Percentiles rank a stretch among this genome's conserved stretches.
Evolutionary conservation across 1,140 invertebrate genomes (phyloP).

Genomic region (Drosophila athabasca): DNA sequence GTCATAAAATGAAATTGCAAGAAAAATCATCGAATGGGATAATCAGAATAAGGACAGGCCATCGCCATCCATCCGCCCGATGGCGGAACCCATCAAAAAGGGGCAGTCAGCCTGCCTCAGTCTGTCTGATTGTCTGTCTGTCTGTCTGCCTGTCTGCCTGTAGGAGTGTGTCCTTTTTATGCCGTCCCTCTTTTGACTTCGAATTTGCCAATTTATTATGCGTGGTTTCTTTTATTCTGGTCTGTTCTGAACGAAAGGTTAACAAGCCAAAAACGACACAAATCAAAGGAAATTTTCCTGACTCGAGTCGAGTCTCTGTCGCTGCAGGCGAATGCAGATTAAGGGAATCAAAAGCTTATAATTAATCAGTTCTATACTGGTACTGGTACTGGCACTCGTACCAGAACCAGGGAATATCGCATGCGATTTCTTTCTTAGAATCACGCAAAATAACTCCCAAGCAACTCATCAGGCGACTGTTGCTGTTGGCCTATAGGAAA

Average conservation of each 20-base stretch:
- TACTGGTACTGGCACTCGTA: too few species aligned
- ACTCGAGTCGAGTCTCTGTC: constrained; percentile 4
- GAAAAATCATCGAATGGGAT: constrained; percentile 54
- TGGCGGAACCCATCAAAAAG: constrained; percentile 43
- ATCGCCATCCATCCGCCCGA: constrained; percentile 3
- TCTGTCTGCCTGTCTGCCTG: constrained; percentile 15
- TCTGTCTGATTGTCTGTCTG: constrained; percentile 3
- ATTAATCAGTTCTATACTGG: constrained; percentile 36
- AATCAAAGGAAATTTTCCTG: constrained; percentile 45
- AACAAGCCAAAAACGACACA: constrained; percentile 43
- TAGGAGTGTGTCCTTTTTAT: constrained; percentile 56
- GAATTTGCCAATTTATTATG: constrained; percentile 58
- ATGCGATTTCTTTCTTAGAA: constrained; percentile 48
- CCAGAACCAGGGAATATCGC: constrained; percentile 28
- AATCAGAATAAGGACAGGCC: constrained; percentile 42
- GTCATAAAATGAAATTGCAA: constrained; percentile 72
- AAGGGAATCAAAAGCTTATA: constrained; percentile 49
- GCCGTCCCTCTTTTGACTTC: constrained; percentile 14
- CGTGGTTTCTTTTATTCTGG: constrained; percentile 39
- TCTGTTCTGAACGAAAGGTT: constrained; percentile 23
- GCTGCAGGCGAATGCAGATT: constrained; percentile 56
- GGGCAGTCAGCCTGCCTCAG: constrained; percentile 21
- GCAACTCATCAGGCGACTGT: constrained; percentile 11
- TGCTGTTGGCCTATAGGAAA: constrained; percentile 35
- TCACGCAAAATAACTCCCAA: too few species aligned